Base-by-base conservation (phyloP, 2,113 vertebrate genomes). In the Thalassoma bifasciatum region DNA sequence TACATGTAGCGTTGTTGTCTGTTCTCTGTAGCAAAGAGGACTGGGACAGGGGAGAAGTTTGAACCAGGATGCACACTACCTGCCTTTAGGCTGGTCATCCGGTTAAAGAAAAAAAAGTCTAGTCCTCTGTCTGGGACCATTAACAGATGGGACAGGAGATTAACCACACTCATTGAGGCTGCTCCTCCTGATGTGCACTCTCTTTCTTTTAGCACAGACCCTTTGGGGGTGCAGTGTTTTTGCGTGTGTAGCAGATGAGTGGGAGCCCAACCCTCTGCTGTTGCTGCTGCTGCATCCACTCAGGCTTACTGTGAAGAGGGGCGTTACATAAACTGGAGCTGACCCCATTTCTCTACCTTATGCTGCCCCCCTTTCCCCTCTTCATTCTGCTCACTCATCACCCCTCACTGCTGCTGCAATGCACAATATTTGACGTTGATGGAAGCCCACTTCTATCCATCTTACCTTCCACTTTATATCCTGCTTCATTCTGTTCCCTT, bases 291-390 rank as follows among this genome's bases (percentile, higher is more conserved):
- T 77, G 61, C 72, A 83, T 70, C 70, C 75, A 79, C 79, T 88
- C 83, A 62, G 59, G 76, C 79, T 68, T 37, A 12, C 77, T 66
- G 47, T 49, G 60, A 78, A 66, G 67, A 24, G 73, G 85, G 71
- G 64, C 4, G 50, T 87, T 91, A 86, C 61, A 24, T 86, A 93
- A 93, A 88, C 54, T 75, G 52, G 24, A 69, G 54, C 76, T 93
- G 88, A 91, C 89, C 90, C 80, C 36, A 10, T 91, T 92, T 88
- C 71, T 76, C 79, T 82, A 65, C 67, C 59, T 79, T 46, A 23
- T 72, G 47, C 51, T 72, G 66, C 68, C 50, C 54, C 34, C 47
- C 42, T 77, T 58, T 17, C 36, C 63, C 68, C 63, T 66, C 80
- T 74, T 68, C 24, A 67, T 72, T 79, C 66, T 78, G 73, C 82